Evolutionary conservation across 2,797 vertebrate species (phyloP).

Genomic region (Prunella strophiata): DNA sequence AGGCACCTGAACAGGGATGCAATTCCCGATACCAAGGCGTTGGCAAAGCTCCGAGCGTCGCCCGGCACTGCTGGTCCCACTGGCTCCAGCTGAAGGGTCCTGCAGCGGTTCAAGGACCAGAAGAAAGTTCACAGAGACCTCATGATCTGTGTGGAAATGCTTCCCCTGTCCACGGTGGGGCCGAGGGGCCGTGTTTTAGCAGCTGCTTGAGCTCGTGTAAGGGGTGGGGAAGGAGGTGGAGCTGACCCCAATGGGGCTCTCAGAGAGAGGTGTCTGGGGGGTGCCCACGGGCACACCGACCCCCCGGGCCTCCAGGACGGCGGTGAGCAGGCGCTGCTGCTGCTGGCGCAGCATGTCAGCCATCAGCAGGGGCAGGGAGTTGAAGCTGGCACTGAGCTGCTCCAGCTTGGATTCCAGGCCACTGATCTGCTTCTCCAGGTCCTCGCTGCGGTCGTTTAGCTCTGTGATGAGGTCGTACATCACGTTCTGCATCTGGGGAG

Average conservation of each 20-base stretch:
- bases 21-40: conserved; percentile 71
- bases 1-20: conserved; percentile 75
- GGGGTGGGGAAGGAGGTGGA: conserved; percentile 83
- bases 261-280: conserved; percentile 73
- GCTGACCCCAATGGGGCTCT: conserved; percentile 81
- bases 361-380: conserved; percentile 77
- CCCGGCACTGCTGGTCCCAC: conserved; percentile 23
- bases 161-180: conserved; percentile 41
- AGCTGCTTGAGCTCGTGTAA: conserved; percentile 83
- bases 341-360: conserved; percentile 79
- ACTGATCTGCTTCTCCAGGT: conserved; percentile 81
- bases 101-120: conserved; percentile 1
- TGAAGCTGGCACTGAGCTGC: conserved; percentile 76
- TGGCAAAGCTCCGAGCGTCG: conserved; percentile 53
- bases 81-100: conserved; percentile 47
- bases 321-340: conserved; percentile 79
- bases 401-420: conserved; percentile 82
- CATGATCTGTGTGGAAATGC: conserved; percentile 43
- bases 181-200: conserved; percentile 61
- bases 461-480: conserved; percentile 77
- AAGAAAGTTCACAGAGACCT: conserved; percentile 55
- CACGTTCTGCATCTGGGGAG: conserved; percentile 78
- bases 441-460: conserved; percentile 73
- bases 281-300: conserved; percentile 61
- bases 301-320: conserved; percentile 74